Percentiles rank a stretch among this genome's conserved stretches.
phyloP scores from a whole-genome alignment of 30 jellyfish, hydroid and myxozoan species.

The Sanderia malayensis region DNA sequence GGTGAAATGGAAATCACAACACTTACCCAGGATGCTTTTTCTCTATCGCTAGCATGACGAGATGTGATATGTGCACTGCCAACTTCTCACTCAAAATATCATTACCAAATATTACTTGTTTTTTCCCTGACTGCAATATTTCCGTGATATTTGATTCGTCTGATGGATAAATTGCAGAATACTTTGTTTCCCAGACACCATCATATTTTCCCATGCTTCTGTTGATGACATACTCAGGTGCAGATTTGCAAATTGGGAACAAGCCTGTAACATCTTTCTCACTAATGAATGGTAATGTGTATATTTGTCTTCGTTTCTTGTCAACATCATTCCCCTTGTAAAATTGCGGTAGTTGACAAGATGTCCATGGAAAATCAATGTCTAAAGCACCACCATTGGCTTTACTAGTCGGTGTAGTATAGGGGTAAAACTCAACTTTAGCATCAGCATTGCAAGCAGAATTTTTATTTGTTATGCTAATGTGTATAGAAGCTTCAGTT shows the following conservation, averaged over 20 bases:
- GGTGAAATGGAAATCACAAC: too few relatives aligned
- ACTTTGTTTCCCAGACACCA: conserved; percentile 92
- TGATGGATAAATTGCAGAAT: conserved; percentile 70
- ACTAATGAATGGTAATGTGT: conserved; percentile 59
- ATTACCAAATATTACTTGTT: conserved; percentile 83
- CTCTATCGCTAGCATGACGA: conserved; percentile 56
- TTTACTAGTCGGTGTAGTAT: not conserved
- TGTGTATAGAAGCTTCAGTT: not conserved
- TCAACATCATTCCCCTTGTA: not conserved
- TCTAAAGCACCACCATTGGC: not conserved
- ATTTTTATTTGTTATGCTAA: not conserved
- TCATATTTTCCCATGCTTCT: conserved; percentile 34
- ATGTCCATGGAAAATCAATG: not conserved
- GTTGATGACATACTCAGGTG: conserved; percentile 63
- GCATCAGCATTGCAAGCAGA: not conserved
- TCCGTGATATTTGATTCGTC: conserved; percentile 68
- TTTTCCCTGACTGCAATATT: conserved; percentile 38
- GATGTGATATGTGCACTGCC: conserved; percentile 45
- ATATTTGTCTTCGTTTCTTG: conserved; percentile 32
- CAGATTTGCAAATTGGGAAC: conserved; percentile 61
- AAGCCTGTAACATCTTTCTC: conserved; percentile 49
- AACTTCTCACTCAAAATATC: conserved; percentile 44
- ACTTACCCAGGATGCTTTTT: conserved; percentile 77
- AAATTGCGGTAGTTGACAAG: not conserved
- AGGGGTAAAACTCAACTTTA: not conserved